A percentile compares a stretch with the other conserved stretches of the same genome.
Conservation (phyloP, 2,797 vertebrate species). For the Falco cherrug region DNA sequence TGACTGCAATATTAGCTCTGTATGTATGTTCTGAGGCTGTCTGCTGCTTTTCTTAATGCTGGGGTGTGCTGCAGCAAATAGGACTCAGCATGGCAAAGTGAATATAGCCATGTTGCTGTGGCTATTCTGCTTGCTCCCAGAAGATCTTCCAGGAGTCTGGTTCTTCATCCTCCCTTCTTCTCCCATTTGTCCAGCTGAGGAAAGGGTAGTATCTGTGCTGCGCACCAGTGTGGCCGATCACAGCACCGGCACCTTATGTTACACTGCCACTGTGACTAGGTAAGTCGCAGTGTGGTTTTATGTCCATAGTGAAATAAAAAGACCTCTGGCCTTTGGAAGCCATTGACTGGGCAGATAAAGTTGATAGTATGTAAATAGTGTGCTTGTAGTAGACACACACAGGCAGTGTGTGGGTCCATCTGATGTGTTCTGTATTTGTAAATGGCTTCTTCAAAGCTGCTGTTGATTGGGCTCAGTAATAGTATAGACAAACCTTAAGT, state of each 20-base stretch:
- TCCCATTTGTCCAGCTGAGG: neutral
- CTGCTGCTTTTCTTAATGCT: neutral
- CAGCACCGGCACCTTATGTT: neutral
- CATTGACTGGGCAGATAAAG: neutral
- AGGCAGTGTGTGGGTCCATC: neutral
- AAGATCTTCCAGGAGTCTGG: neutral
- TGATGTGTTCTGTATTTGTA: neutral
- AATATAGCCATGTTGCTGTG: neutral
- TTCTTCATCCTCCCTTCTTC: neutral
- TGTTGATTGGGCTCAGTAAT: neutral
- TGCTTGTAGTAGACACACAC: neutral
- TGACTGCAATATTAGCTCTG: rapidly evolving
- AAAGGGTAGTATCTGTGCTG: neutral
- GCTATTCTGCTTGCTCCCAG: neutral
- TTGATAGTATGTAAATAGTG: neutral
- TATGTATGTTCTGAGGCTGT: neutral
- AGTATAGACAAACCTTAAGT: neutral
- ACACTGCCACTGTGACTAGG: neutral
- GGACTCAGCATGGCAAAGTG: neutral
- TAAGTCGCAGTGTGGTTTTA: neutral
- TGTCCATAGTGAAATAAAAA: rapidly evolving
- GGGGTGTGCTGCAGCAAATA: neutral
- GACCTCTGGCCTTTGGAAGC: neutral
- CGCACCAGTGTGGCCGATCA: neutral
- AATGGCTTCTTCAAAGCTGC: neutral